A percentile compares a stretch with the other conserved stretches of the same genome.
Conservation (phyloP, 2,888 invertebrate species). For the Hydraecia micacea region DNA sequence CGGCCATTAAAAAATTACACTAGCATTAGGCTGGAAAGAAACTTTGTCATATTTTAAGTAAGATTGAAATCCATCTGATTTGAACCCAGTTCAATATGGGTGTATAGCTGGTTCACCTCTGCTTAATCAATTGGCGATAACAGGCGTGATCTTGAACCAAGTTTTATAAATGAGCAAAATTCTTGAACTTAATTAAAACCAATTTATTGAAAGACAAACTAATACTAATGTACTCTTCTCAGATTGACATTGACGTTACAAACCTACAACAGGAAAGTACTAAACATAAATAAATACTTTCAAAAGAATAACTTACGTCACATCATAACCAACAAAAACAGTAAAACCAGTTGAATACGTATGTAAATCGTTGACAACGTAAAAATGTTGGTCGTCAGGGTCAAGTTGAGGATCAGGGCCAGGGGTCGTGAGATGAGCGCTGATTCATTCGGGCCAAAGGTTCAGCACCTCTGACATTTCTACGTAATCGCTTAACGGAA, state of each 20-base stretch:
- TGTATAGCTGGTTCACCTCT: not conserved
- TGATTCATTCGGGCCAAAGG: slow-evolving; percentile 74
- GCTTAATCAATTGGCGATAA: not conserved
- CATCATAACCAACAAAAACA: slow-evolving; percentile 7
- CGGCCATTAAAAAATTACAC: not conserved
- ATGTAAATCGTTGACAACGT: slow-evolving; percentile 64
- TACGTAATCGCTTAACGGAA: slow-evolving; percentile 68
- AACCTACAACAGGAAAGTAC: not conserved
- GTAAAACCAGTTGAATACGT: slow-evolving; percentile 38
- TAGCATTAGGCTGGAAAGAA: not conserved
- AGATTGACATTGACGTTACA: not conserved
- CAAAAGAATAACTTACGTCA: slow-evolving; percentile 8
- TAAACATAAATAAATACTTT: not conserved
- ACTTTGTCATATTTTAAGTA: not conserved
- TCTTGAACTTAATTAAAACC: not conserved
- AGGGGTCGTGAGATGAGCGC: slow-evolving; percentile 75
- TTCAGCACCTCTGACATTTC: slow-evolving; percentile 73
- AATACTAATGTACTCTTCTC: not conserved
- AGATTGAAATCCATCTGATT: not conserved
- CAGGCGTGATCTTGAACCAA: not conserved
- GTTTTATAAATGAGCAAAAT: not conserved
- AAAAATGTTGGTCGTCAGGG: slow-evolving; percentile 69
- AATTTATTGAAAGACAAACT: not conserved
- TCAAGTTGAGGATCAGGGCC: slow-evolving; percentile 74
- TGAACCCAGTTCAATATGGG: not conserved